These are phyloP conservation scores for Caenorhabditis sinica DNA, from an alignment of 2,888 invertebrate species.

Conservation along the genomic window DNA sequence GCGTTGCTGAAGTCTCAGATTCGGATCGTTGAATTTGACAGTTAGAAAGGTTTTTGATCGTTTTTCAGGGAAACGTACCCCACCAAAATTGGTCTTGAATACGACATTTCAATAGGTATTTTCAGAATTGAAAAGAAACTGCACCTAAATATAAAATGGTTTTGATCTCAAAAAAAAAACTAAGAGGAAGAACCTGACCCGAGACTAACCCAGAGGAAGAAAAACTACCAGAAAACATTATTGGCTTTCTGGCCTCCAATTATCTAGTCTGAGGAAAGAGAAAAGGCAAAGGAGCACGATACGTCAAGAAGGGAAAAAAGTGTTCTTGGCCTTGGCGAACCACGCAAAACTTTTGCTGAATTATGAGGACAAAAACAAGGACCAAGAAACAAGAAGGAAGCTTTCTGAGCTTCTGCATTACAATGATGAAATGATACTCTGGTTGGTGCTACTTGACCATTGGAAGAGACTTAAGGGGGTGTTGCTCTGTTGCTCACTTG, in stretches of 20 bases:
- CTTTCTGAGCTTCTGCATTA: slow-evolving; percentile 33
- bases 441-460: slow-evolving; percentile 56
- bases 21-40: too few species aligned
- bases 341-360: slow-evolving; percentile 9
- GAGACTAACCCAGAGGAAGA: background rate
- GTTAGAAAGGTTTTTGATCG: too few species aligned
- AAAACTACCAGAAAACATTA: background rate
- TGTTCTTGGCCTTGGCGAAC: slow-evolving; percentile 33
- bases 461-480: slow-evolving; percentile 35
- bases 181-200: too few species aligned
- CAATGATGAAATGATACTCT: slow-evolving; percentile 62
- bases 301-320: slow-evolving; percentile 16
- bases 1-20: too few species aligned
- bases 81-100: too few species aligned
- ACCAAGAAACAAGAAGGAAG: background rate
- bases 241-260: background rate
- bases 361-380: background rate
- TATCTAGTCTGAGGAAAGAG: slow-evolving; percentile 22
- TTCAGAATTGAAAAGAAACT: too few species aligned
- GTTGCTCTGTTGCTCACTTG: slow-evolving; percentile 55
- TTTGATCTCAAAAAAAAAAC: too few species aligned
- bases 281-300: slow-evolving; percentile 1
- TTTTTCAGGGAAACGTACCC: too few species aligned
- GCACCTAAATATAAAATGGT: too few species aligned
- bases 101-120: too few species aligned